Evolutionary conservation across 2,797 vertebrate species (phyloP).

Genomic region (Xyrichtys novacula): DNA sequence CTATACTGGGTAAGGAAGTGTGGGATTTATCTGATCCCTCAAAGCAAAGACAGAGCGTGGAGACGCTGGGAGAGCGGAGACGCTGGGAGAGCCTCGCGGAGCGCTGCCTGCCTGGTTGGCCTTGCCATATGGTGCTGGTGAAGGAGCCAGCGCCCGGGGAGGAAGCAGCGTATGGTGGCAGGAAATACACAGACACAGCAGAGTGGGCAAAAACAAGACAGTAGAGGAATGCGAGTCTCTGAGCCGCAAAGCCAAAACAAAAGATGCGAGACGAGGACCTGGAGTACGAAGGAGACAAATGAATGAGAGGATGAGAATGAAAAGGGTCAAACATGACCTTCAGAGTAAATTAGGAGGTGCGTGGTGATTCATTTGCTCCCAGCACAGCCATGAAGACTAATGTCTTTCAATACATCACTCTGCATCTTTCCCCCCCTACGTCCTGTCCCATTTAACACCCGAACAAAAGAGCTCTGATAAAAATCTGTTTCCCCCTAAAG

Average conservation of each 20-base stretch:
- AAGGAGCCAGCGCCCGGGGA: conserved; percentile 68
- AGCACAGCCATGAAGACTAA: conserved; percentile 24
- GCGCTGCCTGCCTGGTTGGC: conserved; percentile 57
- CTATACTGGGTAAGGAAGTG: background rate
- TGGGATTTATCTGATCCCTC: background rate
- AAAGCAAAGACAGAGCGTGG: conserved; percentile 28
- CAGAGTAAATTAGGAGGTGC: conserved; percentile 61
- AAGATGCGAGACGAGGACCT: conserved; percentile 15
- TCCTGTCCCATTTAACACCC: conserved; percentile 49
- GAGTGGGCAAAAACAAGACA: conserved; percentile 47
- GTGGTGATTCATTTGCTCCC: conserved; percentile 45
- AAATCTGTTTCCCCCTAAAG: conserved; percentile 41
- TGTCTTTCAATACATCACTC: conserved; percentile 44
- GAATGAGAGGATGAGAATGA: conserved; percentile 33
- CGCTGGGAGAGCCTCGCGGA: conserved; percentile 32
- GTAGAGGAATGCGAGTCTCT: conserved; percentile 40
- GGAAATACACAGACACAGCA: conserved; percentile 72
- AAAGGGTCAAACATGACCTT: conserved; percentile 69
- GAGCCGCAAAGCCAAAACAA: conserved; percentile 33
- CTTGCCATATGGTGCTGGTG: conserved; percentile 76
- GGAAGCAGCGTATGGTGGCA: conserved; percentile 73
- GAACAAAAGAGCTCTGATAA: conserved; percentile 64
- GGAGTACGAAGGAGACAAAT: conserved; percentile 48
- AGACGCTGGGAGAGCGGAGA: conserved; percentile 35
- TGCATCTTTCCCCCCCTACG: conserved; percentile 24